Conservation (phyloP, 2,888 invertebrate genomes). For the Oxystoma pomonae region DNA sequence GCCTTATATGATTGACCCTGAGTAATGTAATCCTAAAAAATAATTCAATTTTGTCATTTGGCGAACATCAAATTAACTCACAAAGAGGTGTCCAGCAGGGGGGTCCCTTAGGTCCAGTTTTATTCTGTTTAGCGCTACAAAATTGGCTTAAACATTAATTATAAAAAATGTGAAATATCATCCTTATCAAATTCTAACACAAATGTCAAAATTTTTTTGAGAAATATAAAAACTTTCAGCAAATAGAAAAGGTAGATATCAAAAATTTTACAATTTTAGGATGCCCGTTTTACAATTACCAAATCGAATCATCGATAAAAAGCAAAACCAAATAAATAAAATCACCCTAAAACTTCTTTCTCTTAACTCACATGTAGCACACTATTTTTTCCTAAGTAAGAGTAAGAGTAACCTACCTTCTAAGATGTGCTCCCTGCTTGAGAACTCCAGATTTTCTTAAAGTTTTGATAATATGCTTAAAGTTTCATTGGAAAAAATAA, state of each 20-base stretch:
- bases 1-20: too few relatives aligned
- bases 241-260: neutral
- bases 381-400: neutral
- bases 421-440: neutral
- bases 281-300: neutral
- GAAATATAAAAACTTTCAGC: too few relatives aligned
- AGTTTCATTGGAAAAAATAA: neutral
- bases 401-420: neutral
- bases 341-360: neutral
- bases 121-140: too few relatives aligned
- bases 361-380: neutral
- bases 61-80: too few relatives aligned
- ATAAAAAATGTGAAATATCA: too few relatives aligned
- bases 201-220: too few relatives aligned
- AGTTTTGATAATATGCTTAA: neutral
- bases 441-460: neutral
- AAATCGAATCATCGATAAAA: neutral
- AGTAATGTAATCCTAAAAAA: too few relatives aligned
- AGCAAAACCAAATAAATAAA: neutral
- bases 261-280: neutral
- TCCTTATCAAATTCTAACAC: too few relatives aligned
- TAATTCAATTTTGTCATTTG: too few relatives aligned
- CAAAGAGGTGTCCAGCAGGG: too few relatives aligned
- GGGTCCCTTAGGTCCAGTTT: too few relatives aligned
- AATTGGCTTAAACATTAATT: too few relatives aligned